Evolutionary conservation across 2,888 invertebrate species (phyloP).

Genomic region (Eugnorisma glareosa): DNA sequence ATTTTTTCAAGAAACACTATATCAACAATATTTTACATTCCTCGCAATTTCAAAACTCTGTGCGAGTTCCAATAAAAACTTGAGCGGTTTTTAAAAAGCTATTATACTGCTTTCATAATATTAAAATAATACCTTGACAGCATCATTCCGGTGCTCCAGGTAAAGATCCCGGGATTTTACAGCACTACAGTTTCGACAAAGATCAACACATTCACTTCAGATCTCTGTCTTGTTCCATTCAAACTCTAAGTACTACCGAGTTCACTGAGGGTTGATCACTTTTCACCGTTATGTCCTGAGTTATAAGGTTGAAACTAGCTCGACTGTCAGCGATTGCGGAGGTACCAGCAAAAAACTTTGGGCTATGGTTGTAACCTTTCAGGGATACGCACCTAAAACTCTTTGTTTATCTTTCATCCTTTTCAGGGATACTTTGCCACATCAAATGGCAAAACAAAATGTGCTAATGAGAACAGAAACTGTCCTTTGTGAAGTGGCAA

Average conservation of each 20-base stretch:
- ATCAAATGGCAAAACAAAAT: conserved; percentile 45
- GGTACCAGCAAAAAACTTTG: conserved; percentile 3
- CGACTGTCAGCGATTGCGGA: not conserved
- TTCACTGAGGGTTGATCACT: too few species aligned
- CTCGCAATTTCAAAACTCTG: too few species aligned
- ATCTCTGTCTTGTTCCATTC: not conserved
- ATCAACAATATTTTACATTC: too few species aligned
- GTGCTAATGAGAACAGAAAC: conserved; percentile 41
- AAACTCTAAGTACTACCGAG: not conserved
- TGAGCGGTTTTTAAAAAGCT: too few species aligned
- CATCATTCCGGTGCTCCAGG: too few species aligned
- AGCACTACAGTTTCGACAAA: not conserved
- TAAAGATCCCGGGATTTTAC: too few species aligned
- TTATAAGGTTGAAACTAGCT: not conserved
- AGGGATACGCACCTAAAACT: conserved; percentile 24
- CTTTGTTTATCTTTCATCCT: conserved; percentile 41
- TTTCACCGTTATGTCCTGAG: not conserved
- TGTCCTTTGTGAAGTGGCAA: conserved; percentile 11
- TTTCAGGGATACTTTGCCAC: conserved; percentile 38
- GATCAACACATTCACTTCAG: not conserved
- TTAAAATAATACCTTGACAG: too few species aligned
- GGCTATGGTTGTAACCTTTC: not conserved
- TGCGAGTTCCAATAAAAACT: too few species aligned
- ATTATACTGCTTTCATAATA: too few species aligned
- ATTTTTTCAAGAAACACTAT: too few species aligned